A percentile compares a stretch with the other conserved stretches of the same genome.
Evolutionary conservation across 2,888 invertebrate genomes (phyloP).

Genomic region (Hypomecis punctinalis): DNA sequence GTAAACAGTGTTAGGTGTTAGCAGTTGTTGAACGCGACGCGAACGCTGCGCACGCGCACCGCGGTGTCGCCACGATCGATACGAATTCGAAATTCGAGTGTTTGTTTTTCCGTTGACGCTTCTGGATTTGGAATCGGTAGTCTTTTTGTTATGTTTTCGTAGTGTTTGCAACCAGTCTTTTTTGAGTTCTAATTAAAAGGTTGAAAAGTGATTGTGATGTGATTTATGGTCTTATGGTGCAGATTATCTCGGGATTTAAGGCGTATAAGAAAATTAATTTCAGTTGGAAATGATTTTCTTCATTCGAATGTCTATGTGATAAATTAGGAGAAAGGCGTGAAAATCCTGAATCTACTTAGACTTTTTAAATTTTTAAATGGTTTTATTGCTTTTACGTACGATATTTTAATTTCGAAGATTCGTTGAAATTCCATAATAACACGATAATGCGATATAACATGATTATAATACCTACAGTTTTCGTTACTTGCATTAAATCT

Average conservation of each 20-base stretch:
- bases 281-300: background rate
- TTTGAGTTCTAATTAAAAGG: constrained; percentile 1
- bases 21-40: constrained; percentile 79
- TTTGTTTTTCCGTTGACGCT: constrained; percentile 28
- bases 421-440: too few relatives aligned
- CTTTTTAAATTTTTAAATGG: background rate
- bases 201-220: constrained; percentile 37
- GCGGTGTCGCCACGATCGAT: constrained; percentile 34
- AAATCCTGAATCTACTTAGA: background rate
- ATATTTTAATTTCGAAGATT: too few relatives aligned
- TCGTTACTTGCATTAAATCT: too few relatives aligned
- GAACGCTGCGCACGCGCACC: constrained; percentile 76
- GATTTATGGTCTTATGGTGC: constrained; percentile 37
- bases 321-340: background rate
- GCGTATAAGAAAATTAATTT: background rate
- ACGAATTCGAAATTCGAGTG: constrained; percentile 35
- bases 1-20: constrained; percentile 45
- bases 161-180: constrained; percentile 14
- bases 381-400: background rate
- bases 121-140: constrained; percentile 36
- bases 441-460: too few relatives aligned
- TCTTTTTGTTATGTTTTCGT: constrained; percentile 27
- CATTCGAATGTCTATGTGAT: too few relatives aligned
- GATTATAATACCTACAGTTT: too few relatives aligned
- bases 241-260: constrained; percentile 14